These are phyloP conservation scores for Caenorhabditis afra DNA, from an alignment of 2,888 invertebrate genomes.

Conservation along the genomic window DNA sequence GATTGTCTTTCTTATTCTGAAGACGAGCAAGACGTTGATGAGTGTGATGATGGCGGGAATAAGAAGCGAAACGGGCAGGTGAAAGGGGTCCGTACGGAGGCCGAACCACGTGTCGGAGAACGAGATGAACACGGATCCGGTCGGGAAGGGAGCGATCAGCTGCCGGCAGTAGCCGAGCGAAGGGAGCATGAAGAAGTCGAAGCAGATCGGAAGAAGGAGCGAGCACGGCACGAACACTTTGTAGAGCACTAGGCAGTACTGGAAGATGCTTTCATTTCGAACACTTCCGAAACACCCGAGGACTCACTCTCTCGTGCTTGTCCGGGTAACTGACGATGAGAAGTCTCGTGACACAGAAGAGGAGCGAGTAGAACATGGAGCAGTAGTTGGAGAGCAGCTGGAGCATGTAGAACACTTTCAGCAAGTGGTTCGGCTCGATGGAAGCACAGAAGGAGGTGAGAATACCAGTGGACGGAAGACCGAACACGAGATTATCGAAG, in stretches of 20 bases:
- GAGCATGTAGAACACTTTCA: conserved; percentile 3
- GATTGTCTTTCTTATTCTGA: neutral
- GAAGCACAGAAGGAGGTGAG: conserved; percentile 5
- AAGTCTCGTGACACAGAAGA: conserved; percentile 11
- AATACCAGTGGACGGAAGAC: conserved; percentile 17
- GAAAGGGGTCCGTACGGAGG: conserved; percentile 11
- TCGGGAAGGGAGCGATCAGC: neutral
- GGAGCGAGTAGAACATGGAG: conserved; percentile 14
- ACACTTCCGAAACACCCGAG: too few relatives aligned
- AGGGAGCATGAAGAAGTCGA: conserved; percentile 11
- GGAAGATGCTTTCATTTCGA: too few relatives aligned
- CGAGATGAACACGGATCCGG: conserved; percentile 14
- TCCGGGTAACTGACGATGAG: conserved; percentile 10
- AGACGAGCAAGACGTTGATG: neutral
- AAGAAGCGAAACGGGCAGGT: neutral
- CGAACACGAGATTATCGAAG: conserved; percentile 15
- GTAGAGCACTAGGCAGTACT: conserved; percentile 1
- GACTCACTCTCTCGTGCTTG: conserved; percentile 1
- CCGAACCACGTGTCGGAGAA: neutral
- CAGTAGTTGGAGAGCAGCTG: conserved; percentile 13
- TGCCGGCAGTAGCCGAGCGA: conserved; percentile 6
- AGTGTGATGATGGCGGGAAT: neutral
- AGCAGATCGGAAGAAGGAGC: neutral
- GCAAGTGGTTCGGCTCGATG: neutral
- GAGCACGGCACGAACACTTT: neutral